These are phyloP conservation scores for Philereme transversata DNA, from an alignment of 2,888 invertebrate species.

Conservation along the genomic window DNA sequence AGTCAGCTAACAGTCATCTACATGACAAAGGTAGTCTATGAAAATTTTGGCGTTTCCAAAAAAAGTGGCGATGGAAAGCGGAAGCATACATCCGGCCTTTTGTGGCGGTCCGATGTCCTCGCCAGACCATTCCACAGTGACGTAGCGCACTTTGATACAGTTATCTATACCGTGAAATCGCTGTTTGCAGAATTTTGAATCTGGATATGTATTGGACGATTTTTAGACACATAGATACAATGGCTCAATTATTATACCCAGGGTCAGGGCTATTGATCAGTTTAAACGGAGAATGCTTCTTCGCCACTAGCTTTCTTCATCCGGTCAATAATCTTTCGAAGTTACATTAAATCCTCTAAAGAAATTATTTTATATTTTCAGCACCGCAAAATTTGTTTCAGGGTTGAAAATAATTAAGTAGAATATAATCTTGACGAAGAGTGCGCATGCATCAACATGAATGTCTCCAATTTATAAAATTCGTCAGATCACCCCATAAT, in stretches of 20 bases:
- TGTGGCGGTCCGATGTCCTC: slow-evolving; percentile 79
- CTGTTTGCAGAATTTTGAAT: slow-evolving; percentile 48
- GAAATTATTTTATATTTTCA: too few species aligned
- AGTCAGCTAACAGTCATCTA: slow-evolving; percentile 52
- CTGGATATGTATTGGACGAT: slow-evolving; percentile 1
- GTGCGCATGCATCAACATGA: too few species aligned
- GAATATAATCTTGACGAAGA: too few species aligned
- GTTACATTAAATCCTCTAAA: too few species aligned
- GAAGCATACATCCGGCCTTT: slow-evolving; percentile 70
- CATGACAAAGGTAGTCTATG: slow-evolving; percentile 76
- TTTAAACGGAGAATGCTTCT: too few species aligned
- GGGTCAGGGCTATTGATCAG: too few species aligned
- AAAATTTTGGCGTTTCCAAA: slow-evolving; percentile 82
- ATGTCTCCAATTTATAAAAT: neutral
- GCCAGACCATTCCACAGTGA: slow-evolving; percentile 64
- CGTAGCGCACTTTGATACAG: slow-evolving; percentile 68
- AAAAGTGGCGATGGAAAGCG: slow-evolving; percentile 75
- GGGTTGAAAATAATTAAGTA: too few species aligned
- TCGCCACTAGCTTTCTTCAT: too few species aligned
- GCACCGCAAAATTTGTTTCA: too few species aligned
- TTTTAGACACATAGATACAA: too few species aligned
- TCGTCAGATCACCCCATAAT: neutral
- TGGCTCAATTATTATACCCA: too few species aligned
- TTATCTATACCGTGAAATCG: slow-evolving; percentile 72
- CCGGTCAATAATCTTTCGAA: too few species aligned